Evolutionary conservation across 2,797 vertebrate genomes (phyloP).

Genomic region (Peromyscus eremicus): DNA sequence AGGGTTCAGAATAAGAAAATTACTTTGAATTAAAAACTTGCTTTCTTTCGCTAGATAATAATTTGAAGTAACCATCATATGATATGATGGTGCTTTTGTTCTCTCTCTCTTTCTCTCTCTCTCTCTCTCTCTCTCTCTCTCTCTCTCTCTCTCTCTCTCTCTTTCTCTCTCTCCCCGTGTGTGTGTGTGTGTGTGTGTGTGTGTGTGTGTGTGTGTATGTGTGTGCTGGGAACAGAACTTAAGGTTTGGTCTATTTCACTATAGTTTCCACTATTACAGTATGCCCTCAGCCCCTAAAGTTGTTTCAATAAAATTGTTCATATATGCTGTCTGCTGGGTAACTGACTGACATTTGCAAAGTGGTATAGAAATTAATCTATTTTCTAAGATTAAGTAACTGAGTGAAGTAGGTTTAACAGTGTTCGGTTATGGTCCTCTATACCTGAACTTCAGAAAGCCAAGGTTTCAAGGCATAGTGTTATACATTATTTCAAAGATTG

Average conservation of each 20-base stretch:
- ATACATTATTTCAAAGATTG: not conserved
- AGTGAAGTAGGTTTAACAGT: not conserved
- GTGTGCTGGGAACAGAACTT: not conserved
- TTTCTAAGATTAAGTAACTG: slow-evolving; percentile 4
- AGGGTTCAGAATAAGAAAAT: not conserved
- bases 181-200: too few relatives aligned
- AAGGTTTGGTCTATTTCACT: not conserved
- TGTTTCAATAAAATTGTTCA: slow-evolving; percentile 21
- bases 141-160: too few relatives aligned
- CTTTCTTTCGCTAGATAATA: slow-evolving; percentile 1
- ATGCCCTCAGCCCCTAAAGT: not conserved
- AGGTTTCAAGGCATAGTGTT: not conserved
- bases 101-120: not conserved
- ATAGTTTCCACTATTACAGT: fast-evolving
- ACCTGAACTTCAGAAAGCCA: not conserved
- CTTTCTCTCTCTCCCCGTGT: too few relatives aligned
- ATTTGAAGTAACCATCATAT: not conserved
- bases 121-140: too few relatives aligned
- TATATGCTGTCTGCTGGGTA: not conserved
- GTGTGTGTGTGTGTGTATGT: not conserved
- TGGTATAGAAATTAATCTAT: not conserved
- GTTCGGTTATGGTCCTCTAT: not conserved
- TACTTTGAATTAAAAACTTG: not conserved
- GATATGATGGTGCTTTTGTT: not conserved
- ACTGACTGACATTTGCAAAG: not conserved